Base-by-base conservation (phyloP, 1,140 invertebrate species). In the Bombus superbus region DNA sequence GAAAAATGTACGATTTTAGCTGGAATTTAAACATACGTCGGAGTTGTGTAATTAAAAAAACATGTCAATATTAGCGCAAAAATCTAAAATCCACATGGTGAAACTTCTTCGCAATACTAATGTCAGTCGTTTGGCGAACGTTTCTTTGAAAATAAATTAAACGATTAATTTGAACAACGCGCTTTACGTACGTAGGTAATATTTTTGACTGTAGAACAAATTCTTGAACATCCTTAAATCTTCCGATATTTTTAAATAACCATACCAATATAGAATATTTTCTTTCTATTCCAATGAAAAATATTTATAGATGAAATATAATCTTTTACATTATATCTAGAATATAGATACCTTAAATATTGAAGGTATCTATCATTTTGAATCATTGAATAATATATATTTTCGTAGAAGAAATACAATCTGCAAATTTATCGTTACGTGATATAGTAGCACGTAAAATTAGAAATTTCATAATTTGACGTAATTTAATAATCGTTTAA, bases 131-230 rank as follows among this genome's bases (percentile, higher is more conserved):
- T 13, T 32, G n/a, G 0, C n/a, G 38, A 68, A 32, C 5, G 18
- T 53, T 53, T 80, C 66, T 53, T n/a, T 42, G 78, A 80, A 80
- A 53, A 47, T 38, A 35, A 53, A 38, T 32, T 35, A 53, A 22
- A 53, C 47, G 22, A 53, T 53, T 53, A 6, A 53, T 22, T 53
- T 53, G 47, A 53, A 53, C 47, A 6, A 53, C 47, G 47, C 47
- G 47, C 18, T 22, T 47, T 18, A 18, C 47, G 15, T 47, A 47
- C 1, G 47, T 47, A 18, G 15, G 6, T 47, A 47, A 47, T 47
- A 47, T 5, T 47, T 47, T 47, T 18, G 0, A 53, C 47, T 6
- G 47, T 78, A 40, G 47, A 22, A 11, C 35, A 76, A 76, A 59
- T 18, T n/a, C 1, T 15, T 22, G 0, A 6, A 53, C 47, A 8